These are phyloP conservation scores for Gryon sp. DNA, from an alignment of 1,140 invertebrate species.

Conservation along the genomic window DNA sequence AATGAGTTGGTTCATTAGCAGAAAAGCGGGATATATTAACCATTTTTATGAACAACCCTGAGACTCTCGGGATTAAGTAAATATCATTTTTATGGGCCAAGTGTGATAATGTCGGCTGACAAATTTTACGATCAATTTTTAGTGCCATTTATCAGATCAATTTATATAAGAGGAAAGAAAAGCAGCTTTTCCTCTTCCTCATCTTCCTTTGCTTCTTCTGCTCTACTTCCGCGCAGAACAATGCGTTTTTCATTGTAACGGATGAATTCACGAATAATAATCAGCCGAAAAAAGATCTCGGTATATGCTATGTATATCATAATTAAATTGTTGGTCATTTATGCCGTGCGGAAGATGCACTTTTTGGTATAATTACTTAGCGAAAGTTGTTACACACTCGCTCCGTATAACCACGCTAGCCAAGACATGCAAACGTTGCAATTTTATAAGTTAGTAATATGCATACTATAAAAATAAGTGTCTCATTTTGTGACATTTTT, in stretches of 20 bases:
- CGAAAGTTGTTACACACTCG: slow-evolving; percentile 48
- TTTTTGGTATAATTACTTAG: slow-evolving; percentile 46
- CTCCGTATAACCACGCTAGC: slow-evolving; percentile 16
- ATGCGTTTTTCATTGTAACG: slow-evolving; percentile 10
- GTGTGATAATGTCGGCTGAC: slow-evolving; percentile 9
- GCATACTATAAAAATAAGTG: too few species aligned
- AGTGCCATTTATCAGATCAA: not conserved
- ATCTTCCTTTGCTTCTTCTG: slow-evolving; percentile 7
- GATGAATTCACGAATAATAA: slow-evolving; percentile 17
- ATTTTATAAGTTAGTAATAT: slow-evolving; percentile 51
- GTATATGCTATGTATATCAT: slow-evolving; percentile 22
- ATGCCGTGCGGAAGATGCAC: slow-evolving; percentile 17
- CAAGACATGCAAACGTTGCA: slow-evolving; percentile 5
- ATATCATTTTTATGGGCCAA: slow-evolving; percentile 15
- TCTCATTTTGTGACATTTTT: too few species aligned
- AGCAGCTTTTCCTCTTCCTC: not conserved
- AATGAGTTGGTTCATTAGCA: slow-evolving; percentile 10
- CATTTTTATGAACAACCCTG: slow-evolving; percentile 31
- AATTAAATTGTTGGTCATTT: slow-evolving; percentile 36
- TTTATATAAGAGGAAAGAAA: too few species aligned
- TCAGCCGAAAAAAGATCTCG: slow-evolving; percentile 7
- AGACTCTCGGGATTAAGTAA: slow-evolving; percentile 15
- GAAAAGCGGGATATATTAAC: slow-evolving; percentile 11
- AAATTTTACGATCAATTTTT: slow-evolving; percentile 10
- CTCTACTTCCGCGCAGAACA: slow-evolving; percentile 27